A percentile compares a stretch with the other conserved stretches of the same genome.
Evolutionary conservation across 2,888 invertebrate species (phyloP).

Genomic region (Plagodis dolabraria): DNA sequence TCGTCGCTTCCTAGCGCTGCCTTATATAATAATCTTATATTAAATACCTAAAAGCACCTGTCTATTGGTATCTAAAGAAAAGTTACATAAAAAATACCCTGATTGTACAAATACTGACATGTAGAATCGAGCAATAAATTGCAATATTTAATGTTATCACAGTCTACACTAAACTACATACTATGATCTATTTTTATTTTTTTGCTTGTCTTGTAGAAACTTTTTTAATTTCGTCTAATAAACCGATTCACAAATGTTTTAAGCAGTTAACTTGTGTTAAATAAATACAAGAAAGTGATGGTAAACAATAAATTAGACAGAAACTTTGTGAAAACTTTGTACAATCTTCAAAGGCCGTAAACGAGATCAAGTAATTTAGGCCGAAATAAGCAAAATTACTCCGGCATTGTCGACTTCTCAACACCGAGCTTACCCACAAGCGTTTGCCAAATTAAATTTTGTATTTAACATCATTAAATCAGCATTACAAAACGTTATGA

Average conservation of each 20-base stretch:
- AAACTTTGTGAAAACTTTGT: slow-evolving; percentile 78
- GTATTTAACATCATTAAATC: slow-evolving; percentile 55
- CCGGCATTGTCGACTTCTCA: slow-evolving; percentile 70
- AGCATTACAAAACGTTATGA: slow-evolving; percentile 39
- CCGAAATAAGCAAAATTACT: slow-evolving; percentile 80
- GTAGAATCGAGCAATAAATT: no score
- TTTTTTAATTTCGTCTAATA: slow-evolving; percentile 30
- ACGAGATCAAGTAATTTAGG: slow-evolving; percentile 82
- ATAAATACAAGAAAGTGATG: slow-evolving; percentile 73
- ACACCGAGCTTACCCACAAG: slow-evolving; percentile 62
- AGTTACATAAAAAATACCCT: no score
- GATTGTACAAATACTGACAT: no score
- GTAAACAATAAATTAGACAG: slow-evolving; percentile 80
- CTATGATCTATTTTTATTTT: neutral
- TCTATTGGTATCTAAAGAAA: no score
- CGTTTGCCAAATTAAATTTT: slow-evolving; percentile 59
- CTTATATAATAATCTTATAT: no score
- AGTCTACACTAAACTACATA: no score
- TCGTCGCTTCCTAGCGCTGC: no score
- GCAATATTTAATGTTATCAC: no score
- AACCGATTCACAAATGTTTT: slow-evolving; percentile 56
- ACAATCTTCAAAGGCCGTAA: slow-evolving; percentile 80
- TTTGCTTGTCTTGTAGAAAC: slow-evolving; percentile 12
- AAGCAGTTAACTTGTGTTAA: slow-evolving; percentile 64
- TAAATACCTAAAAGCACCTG: no score